Conservation (phyloP, 1,140 invertebrate species). For the Asobara japonica region DNA sequence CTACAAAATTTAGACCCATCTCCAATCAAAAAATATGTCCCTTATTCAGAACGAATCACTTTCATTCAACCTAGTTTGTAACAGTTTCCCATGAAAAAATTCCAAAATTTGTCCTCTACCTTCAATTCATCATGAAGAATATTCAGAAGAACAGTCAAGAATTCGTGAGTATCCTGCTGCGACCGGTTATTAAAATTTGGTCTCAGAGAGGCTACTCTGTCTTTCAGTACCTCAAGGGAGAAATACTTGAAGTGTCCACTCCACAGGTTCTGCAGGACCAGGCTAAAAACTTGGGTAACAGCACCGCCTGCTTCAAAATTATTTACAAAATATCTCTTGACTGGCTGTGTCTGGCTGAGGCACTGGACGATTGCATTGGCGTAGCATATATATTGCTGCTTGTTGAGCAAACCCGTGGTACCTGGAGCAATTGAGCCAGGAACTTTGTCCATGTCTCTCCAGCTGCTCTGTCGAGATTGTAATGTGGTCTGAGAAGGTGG, state of each 20-base stretch:
- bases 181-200: not conserved
- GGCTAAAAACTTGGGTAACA: not conserved
- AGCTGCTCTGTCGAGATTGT: not conserved
- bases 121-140: not conserved
- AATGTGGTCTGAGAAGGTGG: not conserved
- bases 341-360: not conserved
- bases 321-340: not conserved
- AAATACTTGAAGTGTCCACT: not conserved
- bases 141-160: not conserved
- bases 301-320: not conserved
- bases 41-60: too few species aligned
- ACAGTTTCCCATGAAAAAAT: too few species aligned
- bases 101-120: too few species aligned
- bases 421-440: not conserved
- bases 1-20: too few species aligned
- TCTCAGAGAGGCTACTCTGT: not conserved
- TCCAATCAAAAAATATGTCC: too few species aligned
- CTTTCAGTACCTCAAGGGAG: not conserved
- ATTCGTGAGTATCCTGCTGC: not conserved
- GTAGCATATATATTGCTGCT: not conserved
- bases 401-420: not conserved
- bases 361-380: not conserved
- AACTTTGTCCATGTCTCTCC: not conserved
- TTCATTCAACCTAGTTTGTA: too few species aligned
- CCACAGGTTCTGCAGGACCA: not conserved